Percentiles rank a stretch among this genome's conserved stretches.
Conservation (phyloP, 2,888 invertebrate genomes). For the Eilema caniola region DNA sequence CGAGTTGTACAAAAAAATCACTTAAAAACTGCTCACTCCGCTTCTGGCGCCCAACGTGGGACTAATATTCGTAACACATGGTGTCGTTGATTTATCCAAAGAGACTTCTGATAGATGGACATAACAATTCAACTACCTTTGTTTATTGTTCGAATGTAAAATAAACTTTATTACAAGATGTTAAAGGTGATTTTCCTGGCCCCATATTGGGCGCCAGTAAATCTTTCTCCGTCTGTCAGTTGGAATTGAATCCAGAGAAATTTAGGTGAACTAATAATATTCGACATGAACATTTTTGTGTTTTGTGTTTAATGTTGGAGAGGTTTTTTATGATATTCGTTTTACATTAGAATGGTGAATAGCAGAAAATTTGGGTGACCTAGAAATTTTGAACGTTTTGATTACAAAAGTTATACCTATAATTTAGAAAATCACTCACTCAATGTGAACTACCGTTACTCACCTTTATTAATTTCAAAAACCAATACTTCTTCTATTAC, state of each 20-base stretch:
- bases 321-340: not conserved
- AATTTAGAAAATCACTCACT: no score
- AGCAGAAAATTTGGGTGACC: not conserved
- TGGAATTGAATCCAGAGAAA: constrained; percentile 36
- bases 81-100: constrained; percentile 58
- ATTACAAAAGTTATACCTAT: no score
- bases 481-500: no score
- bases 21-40: constrained; percentile 33
- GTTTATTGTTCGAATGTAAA: constrained; percentile 22
- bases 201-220: constrained; percentile 45
- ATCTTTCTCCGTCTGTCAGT: constrained; percentile 37
- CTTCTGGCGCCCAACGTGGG: constrained; percentile 56
- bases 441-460: no score
- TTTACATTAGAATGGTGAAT: not conserved
- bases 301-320: constrained; percentile 19
- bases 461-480: no score
- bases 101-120: constrained; percentile 61
- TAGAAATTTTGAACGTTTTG: not conserved
- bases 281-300: constrained; percentile 38
- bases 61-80: constrained; percentile 59
- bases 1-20: constrained; percentile 22
- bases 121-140: constrained; percentile 31
- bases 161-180: constrained; percentile 25
- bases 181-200: constrained; percentile 25
- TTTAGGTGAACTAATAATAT: constrained; percentile 38